These are phyloP conservation scores for Drosophila formosana DNA, from an alignment of 2,888 invertebrate genomes.

Conservation along the genomic window DNA sequence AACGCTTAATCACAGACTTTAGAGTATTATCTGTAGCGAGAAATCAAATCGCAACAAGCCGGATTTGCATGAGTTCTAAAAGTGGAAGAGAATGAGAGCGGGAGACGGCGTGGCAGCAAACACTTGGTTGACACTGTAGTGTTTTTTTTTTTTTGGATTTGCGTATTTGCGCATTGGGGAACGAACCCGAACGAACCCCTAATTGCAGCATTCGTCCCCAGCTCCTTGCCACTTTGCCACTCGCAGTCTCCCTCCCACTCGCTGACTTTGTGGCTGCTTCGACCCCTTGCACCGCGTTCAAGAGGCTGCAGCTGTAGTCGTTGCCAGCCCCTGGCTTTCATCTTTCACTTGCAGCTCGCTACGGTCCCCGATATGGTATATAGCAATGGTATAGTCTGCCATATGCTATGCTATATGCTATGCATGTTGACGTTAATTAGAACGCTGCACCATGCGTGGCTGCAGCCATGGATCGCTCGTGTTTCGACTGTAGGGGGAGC, in stretches of 20 bases:
- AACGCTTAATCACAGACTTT: slow-evolving; percentile 4
- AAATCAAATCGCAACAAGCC: slow-evolving; percentile 6
- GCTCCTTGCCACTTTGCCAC: slow-evolving; percentile 1
- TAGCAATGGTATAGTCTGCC: slow-evolving; percentile 31
- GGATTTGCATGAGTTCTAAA: slow-evolving; percentile 12
- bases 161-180: neutral
- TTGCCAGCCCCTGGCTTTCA: slow-evolving; percentile 52
- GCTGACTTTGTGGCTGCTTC: slow-evolving; percentile 2
- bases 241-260: neutral
- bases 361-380: slow-evolving; percentile 8
- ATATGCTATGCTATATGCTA: slow-evolving; percentile 21
- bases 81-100: neutral
- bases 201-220: slow-evolving; percentile 37
- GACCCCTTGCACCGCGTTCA: slow-evolving; percentile 25
- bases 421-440: slow-evolving; percentile 72
- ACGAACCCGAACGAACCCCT: slow-evolving; percentile 58
- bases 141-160: slow-evolving; percentile 21
- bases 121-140: slow-evolving; percentile 3
- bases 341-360: slow-evolving; percentile 51
- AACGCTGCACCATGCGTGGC: slow-evolving; percentile 70
- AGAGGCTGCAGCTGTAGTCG: slow-evolving; percentile 52
- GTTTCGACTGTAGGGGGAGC: slow-evolving; percentile 9
- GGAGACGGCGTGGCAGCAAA: neutral
- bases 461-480: slow-evolving; percentile 44
- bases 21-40: slow-evolving; percentile 3